Evolutionary conservation across 2,888 invertebrate genomes (phyloP).

Genomic region (Halictus quadricinctus): DNA sequence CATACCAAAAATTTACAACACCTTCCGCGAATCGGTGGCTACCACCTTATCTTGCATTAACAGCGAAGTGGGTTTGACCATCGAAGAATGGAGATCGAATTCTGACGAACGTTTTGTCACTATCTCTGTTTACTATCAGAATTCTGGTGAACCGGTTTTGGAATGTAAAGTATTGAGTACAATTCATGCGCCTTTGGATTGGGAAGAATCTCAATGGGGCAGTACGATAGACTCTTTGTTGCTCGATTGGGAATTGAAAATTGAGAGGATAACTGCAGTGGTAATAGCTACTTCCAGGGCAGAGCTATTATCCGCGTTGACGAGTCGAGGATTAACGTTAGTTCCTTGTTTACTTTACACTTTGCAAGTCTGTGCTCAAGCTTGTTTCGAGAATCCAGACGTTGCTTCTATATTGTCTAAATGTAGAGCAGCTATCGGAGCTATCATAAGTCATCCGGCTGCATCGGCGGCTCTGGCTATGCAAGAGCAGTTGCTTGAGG

Average conservation of each 20-base stretch:
- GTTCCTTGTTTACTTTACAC: conserved; percentile 82
- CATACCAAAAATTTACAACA: conserved; percentile 82
- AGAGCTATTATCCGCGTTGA: conserved; percentile 78
- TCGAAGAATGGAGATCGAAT: conserved; percentile 83
- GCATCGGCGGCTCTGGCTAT: conserved; percentile 76
- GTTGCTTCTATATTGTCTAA: conserved; percentile 80
- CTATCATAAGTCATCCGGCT: conserved; percentile 78
- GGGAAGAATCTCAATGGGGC: conserved; percentile 81
- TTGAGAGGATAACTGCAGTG: conserved; percentile 81
- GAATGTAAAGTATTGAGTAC: conserved; percentile 82
- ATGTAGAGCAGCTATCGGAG: conserved; percentile 80
- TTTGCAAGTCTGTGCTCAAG: conserved; percentile 81
- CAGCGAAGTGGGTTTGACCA: conserved; percentile 80
- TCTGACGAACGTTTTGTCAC: conserved; percentile 81
- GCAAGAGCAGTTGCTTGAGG: conserved; percentile 81
- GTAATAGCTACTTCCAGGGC: conserved; percentile 79
- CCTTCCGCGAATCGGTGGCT: conserved; percentile 79
- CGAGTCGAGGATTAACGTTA: conserved; percentile 77
- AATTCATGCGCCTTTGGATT: conserved; percentile 80
- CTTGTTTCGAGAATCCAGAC: conserved; percentile 80
- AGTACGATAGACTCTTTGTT: conserved; percentile 79
- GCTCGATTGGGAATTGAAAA: conserved; percentile 81
- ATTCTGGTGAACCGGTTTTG: conserved; percentile 77
- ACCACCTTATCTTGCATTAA: conserved; percentile 73
- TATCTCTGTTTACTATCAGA: conserved; percentile 82